Evolutionary conservation across 2,797 vertebrate species (phyloP).

Genomic region (Tympanoctomys barrerae): DNA sequence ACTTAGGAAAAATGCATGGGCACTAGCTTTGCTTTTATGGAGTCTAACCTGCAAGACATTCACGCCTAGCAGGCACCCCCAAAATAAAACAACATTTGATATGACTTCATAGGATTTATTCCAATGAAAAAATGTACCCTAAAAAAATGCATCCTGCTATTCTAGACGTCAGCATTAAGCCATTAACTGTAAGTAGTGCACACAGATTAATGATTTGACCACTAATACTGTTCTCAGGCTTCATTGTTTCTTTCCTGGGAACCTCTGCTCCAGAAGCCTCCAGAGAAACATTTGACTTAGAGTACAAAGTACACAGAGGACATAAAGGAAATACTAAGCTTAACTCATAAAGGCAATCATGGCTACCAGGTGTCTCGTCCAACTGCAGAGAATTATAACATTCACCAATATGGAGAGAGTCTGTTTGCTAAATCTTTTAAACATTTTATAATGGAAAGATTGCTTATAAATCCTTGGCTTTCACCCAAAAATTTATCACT

Average conservation of each 20-base stretch:
- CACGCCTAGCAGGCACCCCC: neutral
- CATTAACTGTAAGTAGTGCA: neutral
- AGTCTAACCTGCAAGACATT: neutral
- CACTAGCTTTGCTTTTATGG: neutral
- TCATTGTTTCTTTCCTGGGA: neutral
- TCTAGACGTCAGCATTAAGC: neutral
- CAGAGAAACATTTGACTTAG: neutral
- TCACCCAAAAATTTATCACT: neutral
- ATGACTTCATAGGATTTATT: neutral
- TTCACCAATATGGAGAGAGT: neutral
- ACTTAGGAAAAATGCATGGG: slow-evolving; percentile 56
- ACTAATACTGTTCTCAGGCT: neutral
- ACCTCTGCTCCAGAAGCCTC: neutral
- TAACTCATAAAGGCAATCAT: neutral
- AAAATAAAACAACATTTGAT: slow-evolving; percentile 15
- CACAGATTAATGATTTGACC: neutral
- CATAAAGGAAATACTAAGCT: neutral
- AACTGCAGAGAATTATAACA: neutral
- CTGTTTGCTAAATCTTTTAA: slow-evolving; percentile 16
- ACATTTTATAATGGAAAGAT: neutral
- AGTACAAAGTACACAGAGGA: neutral
- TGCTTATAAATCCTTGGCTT: neutral
- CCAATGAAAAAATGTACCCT: neutral
- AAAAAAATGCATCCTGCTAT: neutral
- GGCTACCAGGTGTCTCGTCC: neutral